Percentiles rank a stretch among this genome's conserved stretches.
Conservation (phyloP, 2,888 invertebrate genomes). For the Auanema freiburgensis region DNA sequence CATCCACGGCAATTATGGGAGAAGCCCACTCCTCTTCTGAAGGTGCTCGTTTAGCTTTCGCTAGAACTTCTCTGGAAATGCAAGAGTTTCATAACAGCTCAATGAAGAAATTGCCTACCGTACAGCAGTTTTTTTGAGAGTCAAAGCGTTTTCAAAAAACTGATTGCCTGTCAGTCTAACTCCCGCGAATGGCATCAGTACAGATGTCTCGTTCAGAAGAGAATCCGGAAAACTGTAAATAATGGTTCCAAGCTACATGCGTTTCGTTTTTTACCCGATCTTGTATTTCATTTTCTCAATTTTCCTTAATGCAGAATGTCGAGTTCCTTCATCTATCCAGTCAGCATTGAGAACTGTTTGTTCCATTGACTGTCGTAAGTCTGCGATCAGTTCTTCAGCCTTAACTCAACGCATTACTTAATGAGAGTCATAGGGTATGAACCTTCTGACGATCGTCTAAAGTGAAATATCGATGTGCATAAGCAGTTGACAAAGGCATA, state of each 20-base stretch:
- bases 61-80: constrained; percentile 26
- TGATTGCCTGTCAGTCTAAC: constrained; percentile 44
- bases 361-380: constrained; percentile 48
- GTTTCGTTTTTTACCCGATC: constrained; percentile 37
- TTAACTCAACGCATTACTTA: constrained; percentile 10
- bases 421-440: neutral
- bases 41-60: constrained; percentile 29
- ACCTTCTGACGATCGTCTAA: constrained; percentile 23
- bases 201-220: constrained; percentile 46
- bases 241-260: neutral
- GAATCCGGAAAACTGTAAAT: constrained; percentile 35
- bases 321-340: constrained; percentile 59
- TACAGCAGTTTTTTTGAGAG: constrained; percentile 42
- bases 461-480: constrained; percentile 44
- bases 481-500: constrained; percentile 49
- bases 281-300: constrained; percentile 52
- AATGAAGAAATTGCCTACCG: constrained; percentile 18
- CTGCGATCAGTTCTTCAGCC: constrained; percentile 46
- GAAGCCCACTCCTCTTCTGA: constrained; percentile 43
- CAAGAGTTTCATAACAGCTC: neutral
- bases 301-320: constrained; percentile 49
- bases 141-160: constrained; percentile 52
- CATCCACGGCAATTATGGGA: constrained; percentile 50
- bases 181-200: constrained; percentile 45
- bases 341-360: constrained; percentile 49